phyloP scores from a whole-genome alignment of 2,797 vertebrate species.

The Danionella dracula region DNA sequence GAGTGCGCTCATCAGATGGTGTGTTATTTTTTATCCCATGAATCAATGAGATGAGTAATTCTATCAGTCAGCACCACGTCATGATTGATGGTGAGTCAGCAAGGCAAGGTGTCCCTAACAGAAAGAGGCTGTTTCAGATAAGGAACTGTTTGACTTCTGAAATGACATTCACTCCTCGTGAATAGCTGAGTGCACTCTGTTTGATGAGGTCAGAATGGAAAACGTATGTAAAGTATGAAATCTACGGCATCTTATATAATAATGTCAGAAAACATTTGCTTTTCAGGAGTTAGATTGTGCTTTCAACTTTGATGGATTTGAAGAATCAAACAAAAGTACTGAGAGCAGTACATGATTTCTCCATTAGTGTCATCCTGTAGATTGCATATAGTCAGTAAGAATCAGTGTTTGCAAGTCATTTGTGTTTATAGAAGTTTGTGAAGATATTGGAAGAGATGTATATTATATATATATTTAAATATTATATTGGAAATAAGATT shows the following conservation, averaged over 20 bases:
- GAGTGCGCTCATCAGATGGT: constrained; percentile 57
- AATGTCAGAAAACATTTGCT: background rate
- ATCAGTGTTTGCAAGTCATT: background rate
- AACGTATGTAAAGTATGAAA: background rate
- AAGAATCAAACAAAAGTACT: background rate
- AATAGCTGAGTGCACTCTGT: background rate
- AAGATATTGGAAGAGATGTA: too few relatives aligned
- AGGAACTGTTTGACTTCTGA: constrained; percentile 52
- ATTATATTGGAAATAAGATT: too few relatives aligned
- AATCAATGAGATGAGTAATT: constrained; percentile 78
- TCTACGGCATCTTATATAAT: background rate
- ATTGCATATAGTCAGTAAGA: background rate
- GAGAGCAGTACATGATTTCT: background rate
- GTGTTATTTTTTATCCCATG: constrained; percentile 51
- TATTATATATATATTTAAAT: too few relatives aligned
- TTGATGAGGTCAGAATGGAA: background rate
- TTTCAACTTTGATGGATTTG: background rate
- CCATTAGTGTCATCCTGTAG: background rate
- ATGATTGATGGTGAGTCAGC: constrained; percentile 72
- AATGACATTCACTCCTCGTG: constrained; percentile 11
- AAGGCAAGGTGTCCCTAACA: constrained; percentile 57
- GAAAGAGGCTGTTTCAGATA: constrained; percentile 60
- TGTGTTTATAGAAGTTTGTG: too few relatives aligned
- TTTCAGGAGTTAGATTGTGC: background rate
- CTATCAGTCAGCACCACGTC: constrained; percentile 61